Evolutionary conservation across 2,888 invertebrate genomes (phyloP).

Genomic region (Nomada fucata): DNA sequence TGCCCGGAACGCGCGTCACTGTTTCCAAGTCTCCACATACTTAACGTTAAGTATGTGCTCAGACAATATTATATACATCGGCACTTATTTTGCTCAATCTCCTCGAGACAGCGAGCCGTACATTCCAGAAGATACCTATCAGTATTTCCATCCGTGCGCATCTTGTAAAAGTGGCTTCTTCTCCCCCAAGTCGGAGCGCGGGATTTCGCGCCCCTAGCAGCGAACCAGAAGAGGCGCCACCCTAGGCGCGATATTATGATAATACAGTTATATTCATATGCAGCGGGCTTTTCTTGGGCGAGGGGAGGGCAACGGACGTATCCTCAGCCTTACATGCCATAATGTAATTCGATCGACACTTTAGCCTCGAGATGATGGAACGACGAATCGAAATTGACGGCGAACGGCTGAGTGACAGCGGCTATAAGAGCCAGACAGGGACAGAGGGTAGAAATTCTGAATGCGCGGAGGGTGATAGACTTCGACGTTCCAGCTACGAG

Average conservation of each 20-base stretch:
- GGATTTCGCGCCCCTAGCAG: conserved; percentile 73
- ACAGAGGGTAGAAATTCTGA: neutral
- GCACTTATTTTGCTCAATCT: conserved; percentile 56
- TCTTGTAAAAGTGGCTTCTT: conserved; percentile 65
- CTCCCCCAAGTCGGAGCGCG: conserved; percentile 27
- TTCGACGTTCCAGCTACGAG: conserved; percentile 51
- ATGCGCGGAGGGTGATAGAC: conserved; percentile 21
- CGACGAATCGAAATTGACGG: conserved; percentile 71
- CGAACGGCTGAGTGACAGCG: conserved; percentile 52
- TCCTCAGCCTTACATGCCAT: conserved; percentile 65
- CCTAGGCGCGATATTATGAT: conserved; percentile 79
- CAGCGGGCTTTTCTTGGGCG: conserved; percentile 70
- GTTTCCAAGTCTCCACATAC: neutral
- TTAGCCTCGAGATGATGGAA: conserved; percentile 72
- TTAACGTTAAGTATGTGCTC: conserved; percentile 4
- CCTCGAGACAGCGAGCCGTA: conserved; percentile 41
- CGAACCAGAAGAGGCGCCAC: conserved; percentile 70
- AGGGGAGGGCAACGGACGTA: conserved; percentile 65
- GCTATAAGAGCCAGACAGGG: conserved; percentile 38
- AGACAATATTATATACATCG: conserved; percentile 25
- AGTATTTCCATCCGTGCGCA: conserved; percentile 64
- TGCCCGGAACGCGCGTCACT: neutral
- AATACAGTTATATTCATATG: conserved; percentile 82
- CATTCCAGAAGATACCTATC: conserved; percentile 59
- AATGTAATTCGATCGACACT: conserved; percentile 78